phyloP scores from a whole-genome alignment of 2,797 vertebrate genomes.

The Oryzias dopingdopingensis region DNA sequence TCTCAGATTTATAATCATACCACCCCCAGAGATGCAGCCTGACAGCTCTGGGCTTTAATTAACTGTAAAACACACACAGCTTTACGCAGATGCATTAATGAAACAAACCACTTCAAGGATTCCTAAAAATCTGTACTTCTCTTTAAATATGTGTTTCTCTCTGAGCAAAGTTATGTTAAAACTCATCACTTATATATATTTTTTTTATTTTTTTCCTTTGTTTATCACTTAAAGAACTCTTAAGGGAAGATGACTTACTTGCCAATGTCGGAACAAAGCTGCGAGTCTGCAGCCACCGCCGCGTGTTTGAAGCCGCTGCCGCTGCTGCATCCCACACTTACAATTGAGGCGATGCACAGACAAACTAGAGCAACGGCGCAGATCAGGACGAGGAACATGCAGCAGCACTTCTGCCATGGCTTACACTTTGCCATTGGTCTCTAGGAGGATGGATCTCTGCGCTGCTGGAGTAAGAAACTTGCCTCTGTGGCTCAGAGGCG shows the following conservation, averaged over 20 bases:
- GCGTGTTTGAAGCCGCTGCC: conserved; percentile 51
- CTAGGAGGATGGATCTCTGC: background rate
- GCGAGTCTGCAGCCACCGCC: conserved; percentile 75
- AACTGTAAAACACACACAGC: background rate
- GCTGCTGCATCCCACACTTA: conserved; percentile 22
- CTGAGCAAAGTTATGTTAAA: background rate
- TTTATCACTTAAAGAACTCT: background rate
- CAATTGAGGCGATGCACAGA: conserved; percentile 32
- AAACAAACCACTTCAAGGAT: too few species aligned
- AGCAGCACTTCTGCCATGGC: conserved; percentile 45
- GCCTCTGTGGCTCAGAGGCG: conserved; percentile 2
- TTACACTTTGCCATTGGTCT: conserved; percentile 54
- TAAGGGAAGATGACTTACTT: conserved; percentile 49
- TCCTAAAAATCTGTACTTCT: too few species aligned
- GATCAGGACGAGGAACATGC: conserved; percentile 22
- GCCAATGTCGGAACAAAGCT: conserved; percentile 68
- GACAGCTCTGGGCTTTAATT: background rate
- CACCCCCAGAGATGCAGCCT: background rate
- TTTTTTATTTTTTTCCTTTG: too few species aligned
- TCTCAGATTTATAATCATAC: conserved; percentile 24
- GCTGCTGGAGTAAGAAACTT: conserved; percentile 1
- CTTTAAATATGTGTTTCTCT: too few species aligned
- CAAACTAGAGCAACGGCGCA: conserved; percentile 28
- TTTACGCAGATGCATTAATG: too few species aligned
- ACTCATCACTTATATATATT: background rate